These are phyloP conservation scores for Tychaedon coryphoeus DNA, from an alignment of 2,113 vertebrate species.

Conservation along the genomic window DNA sequence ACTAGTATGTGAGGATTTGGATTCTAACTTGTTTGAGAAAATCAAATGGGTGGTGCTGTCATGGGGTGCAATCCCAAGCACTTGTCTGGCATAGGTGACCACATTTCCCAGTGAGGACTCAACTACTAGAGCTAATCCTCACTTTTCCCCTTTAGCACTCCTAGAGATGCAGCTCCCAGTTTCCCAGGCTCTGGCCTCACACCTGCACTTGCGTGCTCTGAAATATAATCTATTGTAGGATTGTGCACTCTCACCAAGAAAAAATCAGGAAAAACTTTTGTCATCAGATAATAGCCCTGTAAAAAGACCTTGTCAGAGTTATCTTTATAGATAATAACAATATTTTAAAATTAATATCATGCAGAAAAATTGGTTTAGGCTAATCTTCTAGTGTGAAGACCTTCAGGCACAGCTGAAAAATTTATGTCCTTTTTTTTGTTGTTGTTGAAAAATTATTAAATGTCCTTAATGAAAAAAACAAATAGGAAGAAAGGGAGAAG, in stretches of 20 bases:
- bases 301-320: background rate
- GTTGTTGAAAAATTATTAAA: background rate
- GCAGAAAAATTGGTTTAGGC: background rate
- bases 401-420: background rate
- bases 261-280: background rate
- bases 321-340: background rate
- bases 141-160: background rate
- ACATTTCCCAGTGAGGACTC: background rate
- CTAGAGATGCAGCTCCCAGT: background rate
- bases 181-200: background rate
- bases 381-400: background rate
- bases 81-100: background rate
- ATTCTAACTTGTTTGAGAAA: background rate
- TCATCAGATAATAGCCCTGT: background rate
- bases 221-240: background rate
- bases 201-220: background rate
- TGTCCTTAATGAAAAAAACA: background rate
- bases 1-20: background rate
- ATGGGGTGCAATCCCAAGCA: background rate
- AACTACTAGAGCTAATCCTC: background rate
- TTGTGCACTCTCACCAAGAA: background rate
- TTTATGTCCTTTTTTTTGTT: background rate
- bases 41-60: background rate
- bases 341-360: background rate
- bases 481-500: fast-evolving